phyloP scores from a whole-genome alignment of 2,113 vertebrate species.

The Cephalopterus ornatus region DNA sequence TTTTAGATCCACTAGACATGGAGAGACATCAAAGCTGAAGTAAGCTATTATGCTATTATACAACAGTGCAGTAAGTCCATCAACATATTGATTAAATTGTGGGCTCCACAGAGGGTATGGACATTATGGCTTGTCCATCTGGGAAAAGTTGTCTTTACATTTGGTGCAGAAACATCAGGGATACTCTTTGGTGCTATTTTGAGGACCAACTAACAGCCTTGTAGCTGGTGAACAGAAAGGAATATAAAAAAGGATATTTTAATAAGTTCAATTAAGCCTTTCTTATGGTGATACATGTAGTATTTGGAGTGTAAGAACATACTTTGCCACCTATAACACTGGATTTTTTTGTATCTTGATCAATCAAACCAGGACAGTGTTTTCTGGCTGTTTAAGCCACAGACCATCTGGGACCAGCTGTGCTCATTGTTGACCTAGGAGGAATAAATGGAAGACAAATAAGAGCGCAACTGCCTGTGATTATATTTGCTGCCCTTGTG shows the following conservation, averaged over 20 bases:
- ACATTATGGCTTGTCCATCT: background rate
- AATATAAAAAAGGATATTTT: background rate
- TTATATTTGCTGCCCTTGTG: constrained; percentile 5
- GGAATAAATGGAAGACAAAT: constrained; percentile 5
- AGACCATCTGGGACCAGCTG: background rate
- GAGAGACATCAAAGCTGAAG: background rate
- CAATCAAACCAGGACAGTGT: background rate
- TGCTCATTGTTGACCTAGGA: background rate
- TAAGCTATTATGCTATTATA: background rate
- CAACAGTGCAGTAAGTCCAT: background rate
- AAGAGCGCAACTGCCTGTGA: background rate
- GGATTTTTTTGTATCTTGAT: background rate
- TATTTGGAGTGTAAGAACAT: background rate
- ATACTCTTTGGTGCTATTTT: background rate
- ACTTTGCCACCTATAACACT: background rate
- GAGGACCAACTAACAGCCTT: background rate
- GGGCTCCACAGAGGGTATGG: background rate
- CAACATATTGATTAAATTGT: background rate
- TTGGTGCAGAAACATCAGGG: background rate
- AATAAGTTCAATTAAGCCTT: background rate
- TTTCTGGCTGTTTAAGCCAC: background rate
- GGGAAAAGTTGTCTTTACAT: background rate
- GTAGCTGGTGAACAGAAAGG: background rate
- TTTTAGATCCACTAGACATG: background rate
- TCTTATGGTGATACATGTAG: background rate